Base-by-base conservation (phyloP, 64 coral and sea anemone genomes). In the Astreopora myriophthalma region DNA sequence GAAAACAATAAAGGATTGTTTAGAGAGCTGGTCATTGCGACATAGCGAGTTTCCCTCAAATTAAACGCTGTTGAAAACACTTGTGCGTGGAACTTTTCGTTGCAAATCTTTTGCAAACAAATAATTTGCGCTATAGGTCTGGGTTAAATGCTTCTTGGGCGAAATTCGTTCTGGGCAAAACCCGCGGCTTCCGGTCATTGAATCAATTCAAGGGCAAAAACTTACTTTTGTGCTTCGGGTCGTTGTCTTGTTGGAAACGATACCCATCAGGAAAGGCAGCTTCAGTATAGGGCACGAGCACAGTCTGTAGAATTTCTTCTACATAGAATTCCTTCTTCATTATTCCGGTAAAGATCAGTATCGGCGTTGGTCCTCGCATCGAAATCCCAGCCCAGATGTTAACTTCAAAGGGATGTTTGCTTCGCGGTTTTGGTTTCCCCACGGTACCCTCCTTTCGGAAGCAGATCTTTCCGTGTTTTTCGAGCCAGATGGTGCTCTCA, bases 371-470 rank as follows among this genome's bases (percentile, higher is more conserved):
- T 17, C 90, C 48, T 8, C 48, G 29, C 65, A 62, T 92, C 1
- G 76, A 83, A 29, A 92, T 92, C 6, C 90, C 33, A 27, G 80
- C 90, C 90, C 90, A 92, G 9, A 85, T 52, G 51, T 92, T 16
- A 23, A 92, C 79, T 70, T 71, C 62, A 26, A 49, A 42, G 9
- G 67, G 63, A 51, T 91, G 89, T 23, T 91, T 91, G 5, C 38
- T 27, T 0, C 32, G 49, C 10, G 89, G 89, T 32, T 91, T 71
- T 36, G 71, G 81, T 31, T 82, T 84, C 26, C 9, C 40, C 22
- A 77, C 25, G 32, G 48, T 39, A 1, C 73, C 74, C 22, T 31
- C 23, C 46, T 92, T 92, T 75, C 80, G 25, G 5, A 93, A 93
- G 35, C 24, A 88, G 55, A 93, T 58, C 28, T 88, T 80, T 2